Percentiles rank a stretch among this genome's conserved stretches.
Evolutionary conservation across 2,797 vertebrate species (phyloP).

Genomic region (Denticeps clupeoides): DNA sequence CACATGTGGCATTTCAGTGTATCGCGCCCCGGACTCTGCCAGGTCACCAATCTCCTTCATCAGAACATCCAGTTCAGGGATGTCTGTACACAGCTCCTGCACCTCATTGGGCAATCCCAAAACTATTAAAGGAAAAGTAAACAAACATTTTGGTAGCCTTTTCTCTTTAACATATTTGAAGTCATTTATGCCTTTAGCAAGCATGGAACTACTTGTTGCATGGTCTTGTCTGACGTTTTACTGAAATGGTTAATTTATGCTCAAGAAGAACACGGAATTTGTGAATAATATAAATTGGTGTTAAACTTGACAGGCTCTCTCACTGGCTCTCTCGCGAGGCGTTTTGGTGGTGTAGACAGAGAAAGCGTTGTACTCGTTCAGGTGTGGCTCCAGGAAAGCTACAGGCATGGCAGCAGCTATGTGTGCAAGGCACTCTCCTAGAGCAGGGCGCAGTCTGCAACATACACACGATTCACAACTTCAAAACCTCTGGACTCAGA

Average conservation of each 20-base stretch:
- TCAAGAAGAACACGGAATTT: no score
- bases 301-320: no score
- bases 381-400: constrained; percentile 77
- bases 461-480: not conserved
- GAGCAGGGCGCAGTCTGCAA: constrained; percentile 76
- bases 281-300: no score
- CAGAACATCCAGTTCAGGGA: constrained; percentile 73
- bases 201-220: no score
- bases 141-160: no score
- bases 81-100: constrained; percentile 85
- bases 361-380: constrained; percentile 79
- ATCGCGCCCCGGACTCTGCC: constrained; percentile 86
- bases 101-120: constrained; percentile 82
- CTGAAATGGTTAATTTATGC: no score
- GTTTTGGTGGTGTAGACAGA: constrained; percentile 94
- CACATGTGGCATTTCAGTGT: constrained; percentile 94
- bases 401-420: constrained; percentile 88
- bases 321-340: constrained; percentile 80
- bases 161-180: no score
- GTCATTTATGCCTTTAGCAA: no score
- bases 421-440: constrained; percentile 85
- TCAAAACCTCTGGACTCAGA: not conserved
- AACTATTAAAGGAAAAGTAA: constrained; percentile 47
- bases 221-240: no score
- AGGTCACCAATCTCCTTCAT: constrained; percentile 79